Base-by-base conservation (phyloP, 2,797 vertebrate species). In the Perodicticus potto region DNA sequence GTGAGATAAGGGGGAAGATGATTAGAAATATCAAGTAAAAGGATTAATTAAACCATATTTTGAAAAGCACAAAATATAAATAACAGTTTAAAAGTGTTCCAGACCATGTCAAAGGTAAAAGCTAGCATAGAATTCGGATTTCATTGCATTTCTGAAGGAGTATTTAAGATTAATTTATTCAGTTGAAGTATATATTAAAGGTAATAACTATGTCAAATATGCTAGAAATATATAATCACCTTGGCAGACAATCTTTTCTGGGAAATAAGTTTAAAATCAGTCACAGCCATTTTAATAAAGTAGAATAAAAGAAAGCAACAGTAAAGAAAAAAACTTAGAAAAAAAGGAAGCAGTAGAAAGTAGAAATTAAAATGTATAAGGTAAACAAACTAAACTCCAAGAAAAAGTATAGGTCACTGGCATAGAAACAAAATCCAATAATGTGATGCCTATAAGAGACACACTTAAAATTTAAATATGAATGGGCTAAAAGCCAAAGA, bases 51-150 rank as follows among this genome's bases (percentile, higher is more conserved):
- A 27, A 25, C 37, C 20, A 82, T 49, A 65, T 70, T 93, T 90
- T 73, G 67, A 69, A 72, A 96, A 57, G 43, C 19, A 81, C 20
- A 53, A 84, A 83, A 94, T 76, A 83, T 11, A 94, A 81, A 88
- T 55, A 76, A 40, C 45, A 91, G 59, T 53, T 23, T 70, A 45
- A 80, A 72, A 85, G 4, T 80, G 4, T 49, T 32, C 23, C 14
- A 77, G 63, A 22, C 77, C 55, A 72, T 43, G 63, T 40, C 22
- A 73, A 29, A 45, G 27, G 22, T 40, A 29, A 95, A 78, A 80
- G 29, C 10, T 16, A 63, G 49, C 27, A 89, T n/a, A 69, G 11
- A 89, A 34, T 59, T 86, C 59, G 40, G 70, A 57, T 82, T 72
- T 77, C 12, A 37, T 23, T 32, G 45, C n/a, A 81, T n/a, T 37